phyloP scores from a whole-genome alignment of 1,140 invertebrate species.

The Armadillidium nasatum region DNA sequence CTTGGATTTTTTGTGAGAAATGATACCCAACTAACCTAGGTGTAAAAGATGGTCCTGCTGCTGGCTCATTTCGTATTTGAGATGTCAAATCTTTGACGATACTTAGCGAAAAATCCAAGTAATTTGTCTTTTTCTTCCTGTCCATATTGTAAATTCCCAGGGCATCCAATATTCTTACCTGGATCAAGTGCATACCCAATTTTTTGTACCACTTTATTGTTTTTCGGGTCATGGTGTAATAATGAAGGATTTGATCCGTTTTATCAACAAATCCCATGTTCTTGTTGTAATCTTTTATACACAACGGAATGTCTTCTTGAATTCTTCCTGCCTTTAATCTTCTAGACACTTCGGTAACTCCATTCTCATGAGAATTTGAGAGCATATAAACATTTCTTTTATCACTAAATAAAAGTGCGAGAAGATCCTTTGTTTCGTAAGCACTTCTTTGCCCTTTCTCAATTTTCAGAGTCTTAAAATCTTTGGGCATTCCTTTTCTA shows the following conservation, averaged over 20 bases:
- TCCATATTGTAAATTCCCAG: slow-evolving; percentile 12
- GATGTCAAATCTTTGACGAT: too few species aligned
- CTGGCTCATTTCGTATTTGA: too few species aligned
- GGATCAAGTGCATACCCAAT: slow-evolving; percentile 6
- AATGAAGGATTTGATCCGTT: not conserved
- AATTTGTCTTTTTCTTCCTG: too few species aligned
- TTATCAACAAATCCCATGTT: slow-evolving; percentile 3
- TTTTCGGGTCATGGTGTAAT: not conserved
- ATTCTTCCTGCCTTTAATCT: not conserved
- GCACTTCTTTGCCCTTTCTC: not conserved
- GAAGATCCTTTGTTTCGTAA: slow-evolving; percentile 4
- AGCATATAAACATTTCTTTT: slow-evolving; percentile 12
- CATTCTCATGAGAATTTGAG: not conserved
- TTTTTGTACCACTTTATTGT: slow-evolving; percentile 21
- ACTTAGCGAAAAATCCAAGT: too few species aligned
- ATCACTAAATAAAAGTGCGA: slow-evolving; percentile 7
- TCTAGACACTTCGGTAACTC: not conserved
- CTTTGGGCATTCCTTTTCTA: not conserved
- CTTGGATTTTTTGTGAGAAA: too few species aligned
- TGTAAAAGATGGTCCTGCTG: too few species aligned
- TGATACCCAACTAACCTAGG: too few species aligned
- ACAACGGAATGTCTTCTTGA: not conserved
- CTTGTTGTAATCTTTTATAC: not conserved
- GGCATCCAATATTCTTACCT: slow-evolving; percentile 2
- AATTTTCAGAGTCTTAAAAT: not conserved